A percentile compares a stretch with the other conserved stretches of the same genome.
Evolutionary conservation across 2,797 vertebrate genomes (phyloP).

Genomic region (Setipinna tenuifilis): DNA sequence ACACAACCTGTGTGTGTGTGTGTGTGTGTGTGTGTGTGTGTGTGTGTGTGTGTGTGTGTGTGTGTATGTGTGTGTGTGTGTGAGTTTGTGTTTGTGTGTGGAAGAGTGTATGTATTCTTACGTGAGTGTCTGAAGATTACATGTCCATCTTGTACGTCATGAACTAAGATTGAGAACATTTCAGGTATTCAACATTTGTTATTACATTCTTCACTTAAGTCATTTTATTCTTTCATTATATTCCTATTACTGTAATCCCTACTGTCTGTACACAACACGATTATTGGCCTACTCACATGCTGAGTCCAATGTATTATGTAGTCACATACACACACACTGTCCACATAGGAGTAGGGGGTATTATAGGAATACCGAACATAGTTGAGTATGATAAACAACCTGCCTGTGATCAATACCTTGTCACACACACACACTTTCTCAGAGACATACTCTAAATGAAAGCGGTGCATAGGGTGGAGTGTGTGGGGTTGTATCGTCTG

Average conservation of each 20-base stretch:
- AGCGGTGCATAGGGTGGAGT: neutral
- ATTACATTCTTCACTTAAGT: too few relatives aligned
- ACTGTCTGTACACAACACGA: too few relatives aligned
- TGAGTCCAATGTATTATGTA: neutral
- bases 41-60: neutral
- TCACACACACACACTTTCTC: neutral
- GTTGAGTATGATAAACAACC: neutral
- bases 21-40: too few relatives aligned
- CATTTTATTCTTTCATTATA: too few relatives aligned
- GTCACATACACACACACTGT: neutral
- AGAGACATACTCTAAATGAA: neutral
- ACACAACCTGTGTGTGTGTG: neutral
- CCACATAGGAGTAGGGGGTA: too few relatives aligned
- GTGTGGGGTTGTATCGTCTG: slow-evolving; percentile 15
- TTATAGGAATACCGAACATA: too few relatives aligned
- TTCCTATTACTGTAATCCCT: too few relatives aligned
- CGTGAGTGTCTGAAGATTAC: neutral
- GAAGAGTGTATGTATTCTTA: neutral
- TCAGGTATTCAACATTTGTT: too few relatives aligned
- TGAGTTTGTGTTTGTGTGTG: neutral
- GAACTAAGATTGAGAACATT: neutral
- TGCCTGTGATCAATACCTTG: neutral
- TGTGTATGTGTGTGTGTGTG: neutral
- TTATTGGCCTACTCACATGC: too few relatives aligned
- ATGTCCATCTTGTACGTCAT: neutral